Conservation (phyloP, 2,888 invertebrate genomes). For the Drosophila mulleri region DNA sequence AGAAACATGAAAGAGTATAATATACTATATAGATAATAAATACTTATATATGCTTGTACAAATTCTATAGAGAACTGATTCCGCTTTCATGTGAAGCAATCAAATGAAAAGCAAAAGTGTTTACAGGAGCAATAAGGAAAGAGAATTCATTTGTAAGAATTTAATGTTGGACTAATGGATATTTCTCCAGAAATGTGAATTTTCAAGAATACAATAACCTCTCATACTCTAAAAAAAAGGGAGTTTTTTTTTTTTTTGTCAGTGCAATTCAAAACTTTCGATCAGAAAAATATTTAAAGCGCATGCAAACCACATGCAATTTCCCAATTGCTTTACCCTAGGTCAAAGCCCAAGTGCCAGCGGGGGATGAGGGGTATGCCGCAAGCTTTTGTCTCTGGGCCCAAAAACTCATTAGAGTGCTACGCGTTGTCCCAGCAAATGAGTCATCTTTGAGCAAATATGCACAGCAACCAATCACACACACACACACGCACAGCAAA, state of each 20-base stretch:
- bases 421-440: conserved; percentile 63
- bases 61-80: too few relatives aligned
- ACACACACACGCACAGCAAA: conserved; percentile 16
- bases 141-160: too few relatives aligned
- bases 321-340: background rate
- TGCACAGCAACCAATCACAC: conserved; percentile 32
- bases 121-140: too few relatives aligned
- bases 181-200: too few relatives aligned
- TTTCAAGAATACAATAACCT: too few relatives aligned
- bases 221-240: too few relatives aligned
- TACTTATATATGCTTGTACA: too few relatives aligned
- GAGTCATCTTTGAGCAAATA: conserved; percentile 59
- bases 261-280: background rate
- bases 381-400: conserved; percentile 12
- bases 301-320: background rate
- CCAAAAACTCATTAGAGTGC: conserved; percentile 63
- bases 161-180: too few relatives aligned
- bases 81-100: too few relatives aligned
- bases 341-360: background rate
- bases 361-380: background rate
- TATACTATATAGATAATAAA: too few relatives aligned
- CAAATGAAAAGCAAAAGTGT: too few relatives aligned
- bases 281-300: background rate
- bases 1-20: background rate
- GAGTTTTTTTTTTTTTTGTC: background rate